phyloP scores from a whole-genome alignment of 2,888 invertebrate genomes.

The Rhagonycha lutea region DNA sequence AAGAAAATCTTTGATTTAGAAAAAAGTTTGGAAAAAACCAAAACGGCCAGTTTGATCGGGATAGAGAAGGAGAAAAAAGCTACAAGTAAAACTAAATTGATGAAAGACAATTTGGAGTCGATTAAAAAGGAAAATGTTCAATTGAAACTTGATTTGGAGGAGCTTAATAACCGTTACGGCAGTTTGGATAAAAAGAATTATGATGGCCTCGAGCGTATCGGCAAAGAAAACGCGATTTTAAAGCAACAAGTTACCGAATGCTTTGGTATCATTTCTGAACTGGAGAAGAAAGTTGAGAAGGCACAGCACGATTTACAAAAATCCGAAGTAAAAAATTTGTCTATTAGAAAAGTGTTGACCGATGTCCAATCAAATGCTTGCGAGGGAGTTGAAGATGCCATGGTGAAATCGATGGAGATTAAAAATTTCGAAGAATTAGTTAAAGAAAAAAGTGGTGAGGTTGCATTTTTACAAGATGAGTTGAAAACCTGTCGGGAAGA shows the following conservation, averaged over 20 bases:
- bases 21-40: background rate
- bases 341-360: constrained; percentile 1
- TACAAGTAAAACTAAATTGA: background rate
- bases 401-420: background rate
- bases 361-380: background rate
- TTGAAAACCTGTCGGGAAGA: constrained; percentile 5
- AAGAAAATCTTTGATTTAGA: background rate
- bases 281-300: background rate
- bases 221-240: background rate
- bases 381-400: background rate
- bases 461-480: background rate
- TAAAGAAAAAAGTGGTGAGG: background rate
- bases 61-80: background rate
- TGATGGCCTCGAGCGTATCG: background rate
- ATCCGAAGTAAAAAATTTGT: constrained; percentile 6
- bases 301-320: constrained; percentile 5
- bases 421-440: background rate
- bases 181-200: background rate
- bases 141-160: background rate
- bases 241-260: background rate
- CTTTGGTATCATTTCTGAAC: background rate
- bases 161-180: background rate
- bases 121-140: background rate
- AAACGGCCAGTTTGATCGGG: background rate
- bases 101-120: background rate